Base-by-base conservation (phyloP, 2,113 vertebrate genomes). In the Rhadina sibilatrix region DNA sequence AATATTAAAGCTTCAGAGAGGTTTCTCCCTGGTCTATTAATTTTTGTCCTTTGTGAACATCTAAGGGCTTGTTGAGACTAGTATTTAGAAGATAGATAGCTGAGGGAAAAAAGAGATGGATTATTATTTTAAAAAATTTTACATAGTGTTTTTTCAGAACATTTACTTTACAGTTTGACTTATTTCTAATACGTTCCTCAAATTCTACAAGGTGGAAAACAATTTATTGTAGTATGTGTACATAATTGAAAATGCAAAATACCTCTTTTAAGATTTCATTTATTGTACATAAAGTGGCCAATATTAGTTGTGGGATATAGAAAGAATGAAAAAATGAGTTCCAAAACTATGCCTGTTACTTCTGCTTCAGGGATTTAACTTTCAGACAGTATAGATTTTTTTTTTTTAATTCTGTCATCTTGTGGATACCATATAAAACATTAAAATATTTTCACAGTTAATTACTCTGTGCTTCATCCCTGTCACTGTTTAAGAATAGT, bases 391-490 rank as follows among this genome's bases (percentile, higher is more conserved):
- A 35, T 1, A 63, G 3, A 3, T 18, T 35, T 22, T 46, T 69
- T 46, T 35, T 9, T 49, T 77, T 30, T 15, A 7, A 31, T 59
- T 64, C 35, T 77, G 2, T 63, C 6, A 2, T 64, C 6, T 82
- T 9, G 0, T 46, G 16, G 12, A 3, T 63, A 24, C 63, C 0
- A 37, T n/a, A 49, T 10, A 54, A 72, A 87, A 72, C 63, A 54
- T 60, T 71, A 27, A 9, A 66, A 68, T 74, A 46, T 27, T 68
- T 88, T 1, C 7, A 40, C 10, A 7, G 14, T 57, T 80, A 71
- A 63, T 31, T 9, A 20, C 24, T 79, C 8, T 38, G 3, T 1
- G 0, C 1, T 71, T 71, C 3, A 13, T 79, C 8, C 16, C 17
- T 25, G 16, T 12, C 5, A 16, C 20, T 2, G 4, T 40, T 70